Percentiles rank a stretch among this genome's conserved stretches.
Evolutionary conservation across 2,888 invertebrate genomes (phyloP).

Genomic region (Hirudinaria manillensis): DNA sequence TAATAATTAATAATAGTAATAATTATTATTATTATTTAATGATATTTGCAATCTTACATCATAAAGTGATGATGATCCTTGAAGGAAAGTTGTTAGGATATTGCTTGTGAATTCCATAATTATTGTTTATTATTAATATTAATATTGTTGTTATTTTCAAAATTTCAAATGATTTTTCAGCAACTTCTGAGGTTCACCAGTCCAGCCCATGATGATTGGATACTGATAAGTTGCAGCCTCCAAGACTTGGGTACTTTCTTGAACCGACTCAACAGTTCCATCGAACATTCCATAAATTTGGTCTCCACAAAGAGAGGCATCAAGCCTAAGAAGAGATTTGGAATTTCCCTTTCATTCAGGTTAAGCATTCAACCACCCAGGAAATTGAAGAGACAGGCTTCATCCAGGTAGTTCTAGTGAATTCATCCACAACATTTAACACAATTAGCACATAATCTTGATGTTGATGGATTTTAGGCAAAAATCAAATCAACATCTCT

Average conservation of each 20-base stretch:
- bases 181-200: slow-evolving; percentile 53
- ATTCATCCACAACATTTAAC: neutral
- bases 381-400: neutral
- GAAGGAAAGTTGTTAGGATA: too few species aligned
- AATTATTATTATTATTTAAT: neutral
- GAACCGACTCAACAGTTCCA: slow-evolving; percentile 53
- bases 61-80: too few species aligned
- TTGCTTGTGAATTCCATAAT: neutral
- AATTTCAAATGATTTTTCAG: slow-evolving; percentile 39
- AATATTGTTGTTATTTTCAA: neutral
- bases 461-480: too few species aligned
- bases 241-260: slow-evolving; percentile 53
- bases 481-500: too few species aligned
- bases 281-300: slow-evolving; percentile 54
- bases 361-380: neutral
- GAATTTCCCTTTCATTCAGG: slow-evolving; percentile 7
- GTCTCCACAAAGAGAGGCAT: slow-evolving; percentile 37
- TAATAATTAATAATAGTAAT: neutral
- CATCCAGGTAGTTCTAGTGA: neutral
- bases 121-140: neutral
- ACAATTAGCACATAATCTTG: neutral
- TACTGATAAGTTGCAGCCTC: slow-evolving; percentile 51
- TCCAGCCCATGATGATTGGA: slow-evolving; percentile 52
- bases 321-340: slow-evolving; percentile 9
- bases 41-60: neutral